Base-by-base conservation (phyloP, 1,140 invertebrate species). In the Spodoptera frugiperda region DNA sequence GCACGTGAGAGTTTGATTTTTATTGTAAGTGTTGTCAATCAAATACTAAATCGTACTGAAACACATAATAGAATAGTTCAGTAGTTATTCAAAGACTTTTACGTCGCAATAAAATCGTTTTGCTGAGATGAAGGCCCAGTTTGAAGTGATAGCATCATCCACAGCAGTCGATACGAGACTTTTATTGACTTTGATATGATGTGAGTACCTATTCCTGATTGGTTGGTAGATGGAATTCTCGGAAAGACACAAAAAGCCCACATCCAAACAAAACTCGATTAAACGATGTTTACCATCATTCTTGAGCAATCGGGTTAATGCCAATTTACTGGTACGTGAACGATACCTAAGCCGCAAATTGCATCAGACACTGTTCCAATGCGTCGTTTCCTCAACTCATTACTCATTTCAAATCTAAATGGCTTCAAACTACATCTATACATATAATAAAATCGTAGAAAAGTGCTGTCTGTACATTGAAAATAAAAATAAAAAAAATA, bases 371-470 rank as follows among this genome's bases (percentile, higher is more conserved):
- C 44, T 21, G 61, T 48, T 65, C 15, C 15, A 14, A 48, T 65
- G 61, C 61, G 3, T 65, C 61, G 44, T 49, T 61, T 48, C 19
- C 61, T 65, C 61, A 21, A 21, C 11, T 65, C 61, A 48, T 21
- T 49, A 49, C 61, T 65, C 61, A 65, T 63, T 63, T 46, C 33
- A 46, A 63, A 63, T 63, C 61, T 49, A 65, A 49, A 65, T 65
- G 61, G 61, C 44, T 65, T 48, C 48, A 21, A 21, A 49, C 61
- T 25, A 65, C 11, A 65, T n/a, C n/a, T n/a, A n/a, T n/a, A n/a
- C n/a, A n/a, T n/a, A n/a, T n/a, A n/a, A n/a, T n/a, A n/a, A n/a
- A n/a, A n/a, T n/a, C n/a, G n/a, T n/a, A n/a, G n/a, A n/a, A n/a
- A n/a, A n/a, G n/a, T n/a, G n/a, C n/a, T n/a, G n/a, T n/a, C n/a